A percentile compares a stretch with the other conserved stretches of the same genome.
Evolutionary conservation across 1,140 invertebrate species (phyloP).

Genomic region (Dendrolimus kikuchii): DNA sequence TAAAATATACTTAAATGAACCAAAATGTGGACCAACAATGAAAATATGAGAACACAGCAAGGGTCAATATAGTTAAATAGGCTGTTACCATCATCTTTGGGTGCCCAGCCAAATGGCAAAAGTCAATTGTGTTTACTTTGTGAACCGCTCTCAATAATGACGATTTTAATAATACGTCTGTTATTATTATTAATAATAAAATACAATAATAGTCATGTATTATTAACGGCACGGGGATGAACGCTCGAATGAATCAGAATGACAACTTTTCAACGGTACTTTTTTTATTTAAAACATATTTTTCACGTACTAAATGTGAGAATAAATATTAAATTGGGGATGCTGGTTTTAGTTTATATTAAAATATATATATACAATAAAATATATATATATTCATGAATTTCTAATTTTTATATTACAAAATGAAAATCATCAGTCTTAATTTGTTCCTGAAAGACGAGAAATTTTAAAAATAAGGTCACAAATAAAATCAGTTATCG

Average conservation of each 20-base stretch:
- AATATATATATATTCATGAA: too few species aligned
- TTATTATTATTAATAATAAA: conserved; percentile 49
- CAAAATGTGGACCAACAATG: conserved; percentile 41
- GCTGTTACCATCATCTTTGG: conserved; percentile 38
- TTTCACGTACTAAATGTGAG: conserved; percentile 32
- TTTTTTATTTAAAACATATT: conserved; percentile 42
- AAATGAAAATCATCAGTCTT: too few species aligned
- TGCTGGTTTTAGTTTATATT: too few species aligned
- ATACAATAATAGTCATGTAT: conserved; percentile 58
- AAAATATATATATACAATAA: too few species aligned
- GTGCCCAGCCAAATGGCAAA: conserved; percentile 53
- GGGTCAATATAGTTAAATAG: conserved; percentile 59
- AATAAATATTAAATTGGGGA: conserved; percentile 26
- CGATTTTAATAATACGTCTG: conserved; percentile 51
- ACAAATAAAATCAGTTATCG: too few species aligned
- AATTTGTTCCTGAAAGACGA: too few species aligned
- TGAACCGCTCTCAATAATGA: conserved; percentile 47
- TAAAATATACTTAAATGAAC: not conserved
- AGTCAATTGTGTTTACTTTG: conserved; percentile 61
- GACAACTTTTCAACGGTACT: conserved; percentile 53
- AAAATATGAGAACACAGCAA: conserved; percentile 39
- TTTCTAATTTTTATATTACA: too few species aligned
- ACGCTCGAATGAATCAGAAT: conserved; percentile 61
- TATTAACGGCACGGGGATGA: conserved; percentile 50
- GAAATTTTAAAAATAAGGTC: too few species aligned